phyloP scores from a whole-genome alignment of 2,113 vertebrate genomes.

The Pelodiscus sinensis region DNA sequence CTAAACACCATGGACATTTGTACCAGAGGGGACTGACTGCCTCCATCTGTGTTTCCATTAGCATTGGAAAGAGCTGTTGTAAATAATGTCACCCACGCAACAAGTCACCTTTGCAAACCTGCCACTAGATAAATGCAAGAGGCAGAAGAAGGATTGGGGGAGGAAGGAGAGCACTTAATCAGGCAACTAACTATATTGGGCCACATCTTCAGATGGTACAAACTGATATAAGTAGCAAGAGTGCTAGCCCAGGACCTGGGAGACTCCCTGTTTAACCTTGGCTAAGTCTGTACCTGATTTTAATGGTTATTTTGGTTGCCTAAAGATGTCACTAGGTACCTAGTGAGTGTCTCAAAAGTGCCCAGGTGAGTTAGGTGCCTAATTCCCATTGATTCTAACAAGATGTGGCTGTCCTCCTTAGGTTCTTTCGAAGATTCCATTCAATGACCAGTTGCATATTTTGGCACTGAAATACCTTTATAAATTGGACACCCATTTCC shows the following conservation, averaged over 20 bases:
- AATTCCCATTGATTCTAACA: background rate
- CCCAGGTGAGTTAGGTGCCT: background rate
- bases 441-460: background rate
- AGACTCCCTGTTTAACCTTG: background rate
- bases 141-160: background rate
- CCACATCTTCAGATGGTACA: background rate
- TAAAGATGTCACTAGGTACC: background rate
- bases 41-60: background rate
- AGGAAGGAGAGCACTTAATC: background rate
- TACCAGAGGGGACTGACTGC: background rate
- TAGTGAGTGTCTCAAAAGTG: background rate
- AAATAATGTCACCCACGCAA: background rate
- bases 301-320: background rate
- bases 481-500: background rate
- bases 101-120: constrained; percentile 13
- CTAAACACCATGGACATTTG: background rate
- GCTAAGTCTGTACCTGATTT: accelerated
- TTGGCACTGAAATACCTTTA: background rate
- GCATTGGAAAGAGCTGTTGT: background rate
- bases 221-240: background rate
- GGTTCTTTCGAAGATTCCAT: background rate
- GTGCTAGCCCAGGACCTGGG: background rate
- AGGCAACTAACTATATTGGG: constrained; percentile 23
- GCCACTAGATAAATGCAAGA: background rate
- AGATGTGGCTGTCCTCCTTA: background rate